Evolutionary conservation across 2,888 invertebrate genomes (phyloP).

Genomic region (Byasa hedistus): DNA sequence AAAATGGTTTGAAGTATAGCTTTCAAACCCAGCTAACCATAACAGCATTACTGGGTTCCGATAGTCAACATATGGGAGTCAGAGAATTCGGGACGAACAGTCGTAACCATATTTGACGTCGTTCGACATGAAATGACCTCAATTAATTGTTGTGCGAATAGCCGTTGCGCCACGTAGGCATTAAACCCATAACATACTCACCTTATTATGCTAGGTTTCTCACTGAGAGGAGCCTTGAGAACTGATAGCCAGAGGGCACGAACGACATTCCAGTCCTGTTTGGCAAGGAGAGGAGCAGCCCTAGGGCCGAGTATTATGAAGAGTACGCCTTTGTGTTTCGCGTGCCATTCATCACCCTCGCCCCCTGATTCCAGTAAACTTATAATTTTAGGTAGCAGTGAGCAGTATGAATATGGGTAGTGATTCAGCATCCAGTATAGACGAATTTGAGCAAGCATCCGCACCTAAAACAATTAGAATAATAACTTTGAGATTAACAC

Average conservation of each 20-base stretch:
- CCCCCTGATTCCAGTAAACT: slow-evolving; percentile 77
- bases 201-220: slow-evolving; percentile 89
- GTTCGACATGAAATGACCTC: too few species aligned
- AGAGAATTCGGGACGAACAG: too few species aligned
- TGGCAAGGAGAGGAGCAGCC: slow-evolving; percentile 81
- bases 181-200: slow-evolving; percentile 36
- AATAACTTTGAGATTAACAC: not conserved
- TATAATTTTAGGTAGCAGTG: slow-evolving; percentile 81
- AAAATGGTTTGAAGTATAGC: too few species aligned
- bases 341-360: slow-evolving; percentile 75
- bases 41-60: too few species aligned
- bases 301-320: slow-evolving; percentile 87
- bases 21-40: too few species aligned
- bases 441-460: slow-evolving; percentile 83
- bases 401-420: slow-evolving; percentile 85
- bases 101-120: too few species aligned
- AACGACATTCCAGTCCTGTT: slow-evolving; percentile 88
- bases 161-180: too few species aligned
- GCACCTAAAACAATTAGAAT: slow-evolving; percentile 59
- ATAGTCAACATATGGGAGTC: too few species aligned
- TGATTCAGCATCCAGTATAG: slow-evolving; percentile 82
- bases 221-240: slow-evolving; percentile 88
- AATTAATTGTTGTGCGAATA: too few species aligned
- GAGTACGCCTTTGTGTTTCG: slow-evolving; percentile 83
- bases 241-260: slow-evolving; percentile 88